Conservation (phyloP, 2,888 invertebrate species). For the Dicyrtoma fusca region DNA sequence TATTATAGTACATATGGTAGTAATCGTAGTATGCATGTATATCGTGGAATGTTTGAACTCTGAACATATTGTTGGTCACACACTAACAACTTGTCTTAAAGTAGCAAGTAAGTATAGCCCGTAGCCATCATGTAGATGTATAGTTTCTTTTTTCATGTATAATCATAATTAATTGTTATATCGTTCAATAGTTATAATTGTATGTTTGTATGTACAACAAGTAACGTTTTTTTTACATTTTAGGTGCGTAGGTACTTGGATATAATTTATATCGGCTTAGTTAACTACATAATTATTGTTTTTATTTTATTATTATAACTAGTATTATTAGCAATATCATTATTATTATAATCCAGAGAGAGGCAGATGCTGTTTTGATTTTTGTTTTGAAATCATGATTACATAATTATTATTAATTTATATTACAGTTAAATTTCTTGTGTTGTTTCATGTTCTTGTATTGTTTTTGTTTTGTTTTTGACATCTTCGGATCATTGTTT, state of each 20-base stretch:
- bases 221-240: neutral
- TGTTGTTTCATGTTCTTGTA: neutral
- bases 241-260: slow-evolving; percentile 34
- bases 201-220: slow-evolving; percentile 5
- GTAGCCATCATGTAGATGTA: neutral
- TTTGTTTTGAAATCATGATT: too few species aligned
- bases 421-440: neutral
- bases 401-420: too few species aligned
- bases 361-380: slow-evolving; percentile 13
- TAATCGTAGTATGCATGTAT: slow-evolving; percentile 3
- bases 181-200: neutral
- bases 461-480: slow-evolving; percentile 3
- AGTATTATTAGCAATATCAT: too few species aligned
- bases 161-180: too few species aligned
- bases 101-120: slow-evolving; percentile 4
- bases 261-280: slow-evolving; percentile 9
- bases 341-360: slow-evolving; percentile 25
- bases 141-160: neutral
- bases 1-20: neutral
- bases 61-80: slow-evolving; percentile 25
- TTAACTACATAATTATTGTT: too few species aligned
- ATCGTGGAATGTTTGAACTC: slow-evolving; percentile 25
- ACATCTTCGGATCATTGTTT: neutral
- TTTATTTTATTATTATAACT: too few species aligned
- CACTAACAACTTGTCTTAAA: slow-evolving; percentile 5